Percentiles rank a stretch among this genome's conserved stretches.
Evolutionary conservation across 2,888 invertebrate species (phyloP).

Genomic region (Meliscaeva auricollis): DNA sequence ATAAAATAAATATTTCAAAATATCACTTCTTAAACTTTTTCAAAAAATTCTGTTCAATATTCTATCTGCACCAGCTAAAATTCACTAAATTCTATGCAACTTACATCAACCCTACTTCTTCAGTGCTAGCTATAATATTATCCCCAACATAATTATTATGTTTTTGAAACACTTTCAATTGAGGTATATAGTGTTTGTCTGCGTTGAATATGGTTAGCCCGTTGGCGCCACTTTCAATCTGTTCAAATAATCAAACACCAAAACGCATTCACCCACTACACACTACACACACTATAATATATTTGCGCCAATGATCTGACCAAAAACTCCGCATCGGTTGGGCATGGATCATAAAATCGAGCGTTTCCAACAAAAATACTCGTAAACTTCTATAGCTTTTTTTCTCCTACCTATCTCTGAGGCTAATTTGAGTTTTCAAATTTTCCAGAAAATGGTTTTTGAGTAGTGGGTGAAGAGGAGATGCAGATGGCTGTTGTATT

Average conservation of each 20-base stretch:
- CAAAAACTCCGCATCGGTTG: slow-evolving; percentile 73
- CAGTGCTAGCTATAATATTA: neutral
- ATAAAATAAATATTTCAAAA: no score
- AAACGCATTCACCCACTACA: neutral
- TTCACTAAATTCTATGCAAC: slow-evolving; percentile 36
- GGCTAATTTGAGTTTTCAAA: slow-evolving; percentile 20
- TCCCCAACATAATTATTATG: neutral
- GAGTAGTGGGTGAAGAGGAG: slow-evolving; percentile 68
- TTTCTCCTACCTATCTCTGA: neutral
- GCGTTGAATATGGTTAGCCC: slow-evolving; percentile 48
- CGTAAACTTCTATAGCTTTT: slow-evolving; percentile 48
- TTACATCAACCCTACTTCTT: neutral
- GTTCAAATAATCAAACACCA: slow-evolving; percentile 64
- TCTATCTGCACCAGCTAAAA: no score
- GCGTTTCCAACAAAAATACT: slow-evolving; percentile 33
- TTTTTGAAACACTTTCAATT: slow-evolving; percentile 65
- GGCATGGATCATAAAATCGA: slow-evolving; percentile 61
- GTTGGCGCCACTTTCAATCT: slow-evolving; percentile 66
- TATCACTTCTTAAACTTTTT: no score
- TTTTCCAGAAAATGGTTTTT: slow-evolving; percentile 33
- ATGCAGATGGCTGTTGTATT: slow-evolving; percentile 37
- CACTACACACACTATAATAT: neutral
- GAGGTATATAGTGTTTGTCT: slow-evolving; percentile 45
- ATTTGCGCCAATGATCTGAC: slow-evolving; percentile 70
- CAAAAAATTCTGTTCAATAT: no score